phyloP scores from a whole-genome alignment of 2,888 invertebrate genomes.

The Alcis repandata region DNA sequence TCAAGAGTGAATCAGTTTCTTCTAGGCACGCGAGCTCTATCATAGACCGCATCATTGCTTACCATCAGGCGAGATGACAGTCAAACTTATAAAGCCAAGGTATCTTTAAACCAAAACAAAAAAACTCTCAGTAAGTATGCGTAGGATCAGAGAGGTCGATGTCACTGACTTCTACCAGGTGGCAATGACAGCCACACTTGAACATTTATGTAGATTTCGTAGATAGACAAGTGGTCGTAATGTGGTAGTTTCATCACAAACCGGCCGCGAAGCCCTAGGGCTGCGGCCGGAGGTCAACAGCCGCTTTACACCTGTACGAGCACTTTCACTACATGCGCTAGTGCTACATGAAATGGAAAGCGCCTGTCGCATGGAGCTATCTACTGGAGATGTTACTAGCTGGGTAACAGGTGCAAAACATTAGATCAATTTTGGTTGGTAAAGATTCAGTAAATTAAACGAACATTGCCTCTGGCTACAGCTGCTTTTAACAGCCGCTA shows the following conservation, averaged over 20 bases:
- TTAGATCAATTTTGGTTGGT: not conserved
- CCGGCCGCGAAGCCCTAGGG: conserved; percentile 29
- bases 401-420: not conserved
- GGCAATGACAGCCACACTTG: conserved; percentile 7
- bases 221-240: not conserved
- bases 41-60: too few species aligned
- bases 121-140: too few species aligned
- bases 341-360: conserved; percentile 47
- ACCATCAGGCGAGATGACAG: too few species aligned
- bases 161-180: conserved; percentile 10
- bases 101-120: too few species aligned
- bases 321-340: conserved; percentile 49
- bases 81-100: too few species aligned
- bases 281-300: conserved; percentile 22
- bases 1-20: too few species aligned
- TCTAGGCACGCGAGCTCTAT: too few species aligned
- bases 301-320: conserved; percentile 41
- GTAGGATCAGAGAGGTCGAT: not conserved
- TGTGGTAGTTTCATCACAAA: conserved; percentile 19
- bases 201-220: too few species aligned
- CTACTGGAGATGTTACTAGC: not conserved
- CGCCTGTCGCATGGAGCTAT: conserved; percentile 42
- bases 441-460: not conserved
- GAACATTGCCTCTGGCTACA: too few species aligned
- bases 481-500: too few species aligned